A percentile compares a stretch with the other conserved stretches of the same genome.
These are phyloP conservation scores for Camponotus pennsylvanicus DNA, from an alignment of 1,140 invertebrate genomes.

Conservation along the genomic window DNA sequence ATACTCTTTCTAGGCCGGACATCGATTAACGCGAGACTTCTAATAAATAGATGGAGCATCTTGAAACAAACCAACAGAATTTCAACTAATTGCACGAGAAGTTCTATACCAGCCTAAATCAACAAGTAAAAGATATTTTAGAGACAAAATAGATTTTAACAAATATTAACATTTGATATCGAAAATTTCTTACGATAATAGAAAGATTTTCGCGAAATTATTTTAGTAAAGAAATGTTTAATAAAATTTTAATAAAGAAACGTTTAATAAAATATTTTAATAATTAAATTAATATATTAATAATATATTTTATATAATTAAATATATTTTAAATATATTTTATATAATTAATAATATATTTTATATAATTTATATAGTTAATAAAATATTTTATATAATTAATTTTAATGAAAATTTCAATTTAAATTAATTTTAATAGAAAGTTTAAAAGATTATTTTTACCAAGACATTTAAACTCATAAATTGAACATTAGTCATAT, in stretches of 20 bases:
- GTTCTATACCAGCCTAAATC: background rate
- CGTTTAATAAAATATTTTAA: too few relatives aligned
- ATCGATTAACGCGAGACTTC: constrained; percentile 42
- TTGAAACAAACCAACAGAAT: background rate
- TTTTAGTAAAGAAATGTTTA: background rate
- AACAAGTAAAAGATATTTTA: background rate
- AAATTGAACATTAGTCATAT: background rate
- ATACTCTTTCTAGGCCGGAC: constrained; percentile 40
- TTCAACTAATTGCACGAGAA: background rate
- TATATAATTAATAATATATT: too few relatives aligned
- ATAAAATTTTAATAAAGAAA: background rate
- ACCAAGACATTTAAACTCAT: background rate
- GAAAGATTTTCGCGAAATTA: background rate
- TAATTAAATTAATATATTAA: too few relatives aligned
- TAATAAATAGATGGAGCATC: constrained; percentile 17
- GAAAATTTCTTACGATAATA: background rate
- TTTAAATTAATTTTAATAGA: too few relatives aligned
- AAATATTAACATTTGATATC: background rate
- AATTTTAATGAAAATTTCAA: constrained; percentile 3
- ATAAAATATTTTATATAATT: background rate
- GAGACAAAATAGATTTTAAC: background rate
- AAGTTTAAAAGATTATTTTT: background rate
- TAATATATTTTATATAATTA: too few relatives aligned
- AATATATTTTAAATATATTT: too few relatives aligned
- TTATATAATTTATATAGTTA: too few relatives aligned